Evolutionary conservation across 1,140 invertebrate genomes (phyloP), one percentile per base, ranked within the genome.

Genomic region (Drosophila elegans): DNA sequence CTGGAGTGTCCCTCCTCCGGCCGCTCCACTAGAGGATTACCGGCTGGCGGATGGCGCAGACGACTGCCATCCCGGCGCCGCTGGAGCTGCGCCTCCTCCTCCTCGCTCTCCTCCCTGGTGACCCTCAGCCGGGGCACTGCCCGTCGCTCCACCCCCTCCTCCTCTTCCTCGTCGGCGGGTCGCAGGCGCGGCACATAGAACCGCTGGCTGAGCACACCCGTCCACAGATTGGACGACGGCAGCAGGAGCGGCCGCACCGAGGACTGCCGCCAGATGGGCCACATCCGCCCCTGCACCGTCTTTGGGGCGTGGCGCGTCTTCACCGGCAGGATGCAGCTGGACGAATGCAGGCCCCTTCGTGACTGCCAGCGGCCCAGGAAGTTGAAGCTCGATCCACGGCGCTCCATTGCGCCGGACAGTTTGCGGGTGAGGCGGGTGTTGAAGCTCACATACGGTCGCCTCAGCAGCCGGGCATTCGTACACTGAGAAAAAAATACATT

Each of bases 221-320:
- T 42, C 72, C 64, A 74, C 1, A 52, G 4, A 3, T 45, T 69
- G 9, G 64, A 56, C 3, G 56, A 56, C 4, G 57, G 39, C 45
- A 74, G 16, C 4, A 53, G 36, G 6, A 59, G 21, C 12, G 56
- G 56, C 1, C 56, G 44, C 29, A 59, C 3, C 12, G 16, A 16
- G 3, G 56, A n/a, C 2, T 38, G 12, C 0, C 56, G 32, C 56
- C 56, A 59, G 4, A 48, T 25, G 16, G 12, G 32, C 56, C 32
- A 59, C 4, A 39, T 7, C 3, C 44, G 16, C 1, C 38, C 44
- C 29, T 62, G 51, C 12, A 54, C 10, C 12, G 52, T 55, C 21
- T 51, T 71, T 9, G 51, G 66, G 5, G 49, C 44, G 13, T 34
- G 6, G 0, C 59, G 67, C 16, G 34, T 42, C 2, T 10, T 36